Base-by-base conservation (phyloP, 2,113 vertebrate genomes). In the Chroicocephalus ridibundus region DNA sequence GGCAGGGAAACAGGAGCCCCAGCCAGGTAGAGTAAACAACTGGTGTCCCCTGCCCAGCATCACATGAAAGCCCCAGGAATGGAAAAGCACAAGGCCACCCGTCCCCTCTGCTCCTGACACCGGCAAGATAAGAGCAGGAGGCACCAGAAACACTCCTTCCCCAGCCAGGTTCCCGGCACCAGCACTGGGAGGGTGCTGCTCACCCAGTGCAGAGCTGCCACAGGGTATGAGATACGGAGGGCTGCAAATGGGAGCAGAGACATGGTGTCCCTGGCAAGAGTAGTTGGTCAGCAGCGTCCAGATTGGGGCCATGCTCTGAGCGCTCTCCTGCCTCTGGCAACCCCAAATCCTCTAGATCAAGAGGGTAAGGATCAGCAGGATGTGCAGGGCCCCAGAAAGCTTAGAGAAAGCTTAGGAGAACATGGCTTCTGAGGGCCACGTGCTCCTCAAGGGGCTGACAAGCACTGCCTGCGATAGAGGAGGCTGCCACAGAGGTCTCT, bases 21-120 rank as follows among this genome's bases (percentile, higher is more conserved):
- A 69, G 69, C 26, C 70, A 47, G 47, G 57, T n/a, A 76, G 66
- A 78, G 76, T 60, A 93, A 93, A 93, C 29, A 93, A 57, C 55
- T 8, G 24, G 31, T n/a, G 19, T 91, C 75, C 57, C 58, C 44
- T 88, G 51, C 61, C 65, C 83, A 49, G 55, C 32, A 61, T 74
- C 92, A 94, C 42, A 58, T 94, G 93, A 78, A 74, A 80, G 78
- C 19, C 80, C 47, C 71, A 32, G 65, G 64, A 75, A 44, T 75
- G 78, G 61, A 78, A 94, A 95, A 65, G 81, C 76, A 57, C 62
- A 15, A 20, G 21, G 82, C 46, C 57, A 57, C 62, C 8, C 3
- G 5, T 79, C n/a, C 88, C 66, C 60, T 58, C 49, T 1, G n/a
- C 47, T 89, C 93, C 92, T 91, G 94, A 22, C 58, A 89, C 87